Conservation (phyloP, 2,113 vertebrate species). For the Origma solitaria region DNA sequence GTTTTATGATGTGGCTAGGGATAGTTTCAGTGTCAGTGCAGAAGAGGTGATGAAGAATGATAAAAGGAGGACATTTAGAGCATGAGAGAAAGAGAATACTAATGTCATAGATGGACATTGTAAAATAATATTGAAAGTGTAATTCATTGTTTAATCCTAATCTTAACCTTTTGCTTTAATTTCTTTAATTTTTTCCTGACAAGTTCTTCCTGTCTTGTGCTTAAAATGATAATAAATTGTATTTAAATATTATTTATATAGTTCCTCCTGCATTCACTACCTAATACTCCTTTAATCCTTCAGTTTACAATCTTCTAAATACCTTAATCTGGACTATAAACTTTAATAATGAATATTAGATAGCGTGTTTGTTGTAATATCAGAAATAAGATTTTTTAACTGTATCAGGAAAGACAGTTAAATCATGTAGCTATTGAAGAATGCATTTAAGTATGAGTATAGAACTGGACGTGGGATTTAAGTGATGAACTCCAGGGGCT, state of each 20-base stretch:
- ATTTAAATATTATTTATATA: neutral
- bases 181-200: neutral
- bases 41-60: neutral
- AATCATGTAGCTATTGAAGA: neutral
- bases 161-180: neutral
- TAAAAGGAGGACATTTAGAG: neutral
- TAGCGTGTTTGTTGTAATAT: neutral
- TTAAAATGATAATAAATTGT: neutral
- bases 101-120: neutral
- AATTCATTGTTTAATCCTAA: neutral
- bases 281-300: neutral
- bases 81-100: neutral
- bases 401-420: neutral
- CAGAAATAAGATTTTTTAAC: neutral
- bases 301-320: conserved; percentile 15
- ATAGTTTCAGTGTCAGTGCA: conserved; percentile 6
- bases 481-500: neutral
- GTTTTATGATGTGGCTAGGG: conserved; percentile 34
- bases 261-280: neutral
- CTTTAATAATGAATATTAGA: neutral
- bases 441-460: neutral
- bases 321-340: neutral
- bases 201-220: neutral
- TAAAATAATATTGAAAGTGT: neutral
- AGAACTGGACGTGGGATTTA: neutral